phyloP scores from a whole-genome alignment of 53 echinoderm and acorn worm species.

The Mesocentrotus franciscanus region DNA sequence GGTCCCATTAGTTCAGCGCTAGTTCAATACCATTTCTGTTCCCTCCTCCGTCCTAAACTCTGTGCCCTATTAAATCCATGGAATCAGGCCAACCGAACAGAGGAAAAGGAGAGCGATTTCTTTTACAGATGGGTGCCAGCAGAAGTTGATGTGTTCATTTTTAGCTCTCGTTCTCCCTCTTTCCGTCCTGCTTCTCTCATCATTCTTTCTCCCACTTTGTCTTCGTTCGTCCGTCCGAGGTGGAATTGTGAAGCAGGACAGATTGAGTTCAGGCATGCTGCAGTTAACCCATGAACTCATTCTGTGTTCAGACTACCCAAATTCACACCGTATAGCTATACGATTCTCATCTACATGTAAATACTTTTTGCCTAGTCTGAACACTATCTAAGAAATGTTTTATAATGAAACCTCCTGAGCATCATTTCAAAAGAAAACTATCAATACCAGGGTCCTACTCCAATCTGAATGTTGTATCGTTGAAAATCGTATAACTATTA shows the following conservation, averaged over 20 bases:
- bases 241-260: not conserved
- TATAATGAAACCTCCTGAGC: too few species aligned
- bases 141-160: conserved; percentile 46
- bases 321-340: too few species aligned
- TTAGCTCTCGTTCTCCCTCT: not conserved
- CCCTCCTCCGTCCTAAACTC: conserved; percentile 32
- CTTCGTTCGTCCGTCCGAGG: not conserved
- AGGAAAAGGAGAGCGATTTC: conserved; percentile 37
- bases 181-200: not conserved
- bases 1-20: conserved; percentile 49
- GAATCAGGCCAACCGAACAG: conserved; percentile 36
- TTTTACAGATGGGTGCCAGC: conserved; percentile 50
- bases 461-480: too few species aligned
- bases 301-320: too few species aligned
- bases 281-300: not conserved
- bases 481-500: too few species aligned
- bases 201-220: not conserved
- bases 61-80: conserved; percentile 40
- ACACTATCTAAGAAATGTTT: too few species aligned
- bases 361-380: too few species aligned
- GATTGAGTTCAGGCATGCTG: not conserved
- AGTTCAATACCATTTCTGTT: conserved; percentile 35
- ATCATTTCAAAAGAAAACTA: too few species aligned
- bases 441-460: too few species aligned
- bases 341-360: too few species aligned